phyloP scores from a whole-genome alignment of 2,888 invertebrate genomes.

The Nipponacmea schrenckii region DNA sequence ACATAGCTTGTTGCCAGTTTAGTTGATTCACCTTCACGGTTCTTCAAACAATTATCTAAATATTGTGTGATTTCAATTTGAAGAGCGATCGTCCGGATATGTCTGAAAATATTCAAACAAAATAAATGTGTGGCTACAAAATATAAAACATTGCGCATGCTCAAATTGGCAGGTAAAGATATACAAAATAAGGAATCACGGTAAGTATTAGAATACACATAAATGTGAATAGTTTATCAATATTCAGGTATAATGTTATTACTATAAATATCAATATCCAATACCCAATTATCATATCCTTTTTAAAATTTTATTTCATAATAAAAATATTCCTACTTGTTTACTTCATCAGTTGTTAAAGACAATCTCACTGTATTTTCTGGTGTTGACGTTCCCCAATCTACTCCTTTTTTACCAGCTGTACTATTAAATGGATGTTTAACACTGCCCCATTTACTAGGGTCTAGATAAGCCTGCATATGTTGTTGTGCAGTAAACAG shows the following conservation, averaged over 20 bases:
- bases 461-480: conserved; percentile 63
- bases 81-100: conserved; percentile 82
- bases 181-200: no score
- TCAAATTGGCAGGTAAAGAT: no score
- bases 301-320: no score
- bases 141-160: no score
- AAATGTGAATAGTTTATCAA: no score
- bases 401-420: conserved; percentile 24
- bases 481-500: conserved; percentile 63
- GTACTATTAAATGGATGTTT: conserved; percentile 38
- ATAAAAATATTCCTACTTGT: conserved; percentile 45
- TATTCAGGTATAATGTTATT: no score
- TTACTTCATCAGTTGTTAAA: conserved; percentile 57
- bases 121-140: no score
- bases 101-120: conserved; percentile 72
- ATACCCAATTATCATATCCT: no score
- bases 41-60: conserved; percentile 53
- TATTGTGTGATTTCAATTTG: conserved; percentile 82
- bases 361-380: conserved; percentile 68
- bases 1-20: conserved; percentile 40
- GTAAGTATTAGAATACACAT: no score
- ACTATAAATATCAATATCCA: no score
- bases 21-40: conserved; percentile 39
- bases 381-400: conserved; percentile 33
- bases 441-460: conserved; percentile 56